These are phyloP conservation scores for Sorex maritimensis DNA, from an alignment of 2,797 vertebrate genomes.

Conservation along the genomic window DNA sequence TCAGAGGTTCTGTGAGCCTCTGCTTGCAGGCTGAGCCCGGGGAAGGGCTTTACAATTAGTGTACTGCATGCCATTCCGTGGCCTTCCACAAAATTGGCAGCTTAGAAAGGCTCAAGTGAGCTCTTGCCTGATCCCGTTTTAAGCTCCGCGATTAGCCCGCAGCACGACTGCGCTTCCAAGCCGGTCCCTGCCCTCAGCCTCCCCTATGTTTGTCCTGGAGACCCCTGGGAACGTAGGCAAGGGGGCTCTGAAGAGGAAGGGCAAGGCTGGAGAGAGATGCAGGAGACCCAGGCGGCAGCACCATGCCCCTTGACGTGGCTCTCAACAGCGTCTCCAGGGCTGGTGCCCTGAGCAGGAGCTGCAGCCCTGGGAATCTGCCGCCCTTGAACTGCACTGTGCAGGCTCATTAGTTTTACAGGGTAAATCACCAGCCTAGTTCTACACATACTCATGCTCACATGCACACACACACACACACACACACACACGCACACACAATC, in stretches of 20 bases:
- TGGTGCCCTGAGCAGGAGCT: too few relatives aligned
- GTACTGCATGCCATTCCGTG: slow-evolving; percentile 64
- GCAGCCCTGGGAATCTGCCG: too few relatives aligned
- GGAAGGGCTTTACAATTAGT: slow-evolving; percentile 56
- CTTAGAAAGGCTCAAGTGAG: slow-evolving; percentile 85
- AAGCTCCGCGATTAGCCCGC: slow-evolving; percentile 80
- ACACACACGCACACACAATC: too few relatives aligned
- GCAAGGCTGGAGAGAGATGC: neutral
- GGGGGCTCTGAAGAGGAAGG: too few relatives aligned
- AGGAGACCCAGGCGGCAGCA: neutral
- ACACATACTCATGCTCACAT: too few relatives aligned
- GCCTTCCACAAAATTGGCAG: slow-evolving; percentile 84
- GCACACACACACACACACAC: too few relatives aligned
- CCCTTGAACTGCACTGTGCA: neutral
- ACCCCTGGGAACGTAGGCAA: neutral
- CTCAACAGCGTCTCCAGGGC: too few relatives aligned
- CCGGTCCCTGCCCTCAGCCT: neutral
- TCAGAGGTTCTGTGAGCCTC: neutral
- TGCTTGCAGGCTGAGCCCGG: neutral
- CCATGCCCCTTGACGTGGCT: too few relatives aligned
- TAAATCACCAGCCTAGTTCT: too few relatives aligned
- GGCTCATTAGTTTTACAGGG: neutral
- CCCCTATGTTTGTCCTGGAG: neutral
- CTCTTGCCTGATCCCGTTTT: slow-evolving; percentile 83
- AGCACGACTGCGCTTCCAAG: neutral